phyloP scores from a whole-genome alignment of 2,888 invertebrate species.

The Choristoneura rosaceana region DNA sequence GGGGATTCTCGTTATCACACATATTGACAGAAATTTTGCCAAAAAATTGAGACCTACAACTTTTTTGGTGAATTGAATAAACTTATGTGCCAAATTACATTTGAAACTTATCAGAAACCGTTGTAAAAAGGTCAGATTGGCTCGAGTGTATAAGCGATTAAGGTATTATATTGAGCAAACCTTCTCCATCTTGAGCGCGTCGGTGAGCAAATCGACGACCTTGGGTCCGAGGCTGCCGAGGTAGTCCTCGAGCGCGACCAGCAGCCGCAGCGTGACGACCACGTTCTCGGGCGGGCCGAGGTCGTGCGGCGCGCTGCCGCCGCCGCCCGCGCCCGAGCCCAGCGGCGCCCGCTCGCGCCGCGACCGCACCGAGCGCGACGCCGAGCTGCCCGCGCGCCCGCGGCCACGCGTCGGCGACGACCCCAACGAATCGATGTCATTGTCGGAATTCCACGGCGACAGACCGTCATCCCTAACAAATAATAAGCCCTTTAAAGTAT shows the following conservation, averaged over 20 bases:
- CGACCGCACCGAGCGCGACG: conserved; percentile 18
- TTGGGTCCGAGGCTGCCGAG: conserved; percentile 94
- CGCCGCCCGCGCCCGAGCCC: conserved; percentile 45
- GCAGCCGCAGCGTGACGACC: conserved; percentile 89
- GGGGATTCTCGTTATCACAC: too few species aligned
- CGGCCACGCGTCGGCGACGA: conserved; percentile 54
- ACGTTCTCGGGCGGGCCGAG: conserved; percentile 83
- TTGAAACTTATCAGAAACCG: neutral
- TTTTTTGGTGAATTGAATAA: too few species aligned
- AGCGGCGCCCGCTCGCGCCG: conserved; percentile 34
- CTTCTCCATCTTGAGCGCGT: conserved; percentile 92
- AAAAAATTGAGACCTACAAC: too few species aligned
- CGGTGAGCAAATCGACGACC: conserved; percentile 90
- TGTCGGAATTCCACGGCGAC: conserved; percentile 77
- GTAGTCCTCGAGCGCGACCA: conserved; percentile 93
- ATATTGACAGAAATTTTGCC: too few species aligned
- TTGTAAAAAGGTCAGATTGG: too few species aligned
- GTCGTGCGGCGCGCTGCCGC: conserved; percentile 49
- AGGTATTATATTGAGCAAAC: conserved; percentile 43
- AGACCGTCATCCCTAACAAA: conserved; percentile 61
- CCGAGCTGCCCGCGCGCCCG: conserved; percentile 38
- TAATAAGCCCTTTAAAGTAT: neutral
- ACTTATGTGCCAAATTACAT: too few species aligned
- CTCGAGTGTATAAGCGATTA: neutral
- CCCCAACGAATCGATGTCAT: conserved; percentile 63